Base-by-base conservation (phyloP, 1,140 invertebrate genomes). In the Ips typographus region DNA sequence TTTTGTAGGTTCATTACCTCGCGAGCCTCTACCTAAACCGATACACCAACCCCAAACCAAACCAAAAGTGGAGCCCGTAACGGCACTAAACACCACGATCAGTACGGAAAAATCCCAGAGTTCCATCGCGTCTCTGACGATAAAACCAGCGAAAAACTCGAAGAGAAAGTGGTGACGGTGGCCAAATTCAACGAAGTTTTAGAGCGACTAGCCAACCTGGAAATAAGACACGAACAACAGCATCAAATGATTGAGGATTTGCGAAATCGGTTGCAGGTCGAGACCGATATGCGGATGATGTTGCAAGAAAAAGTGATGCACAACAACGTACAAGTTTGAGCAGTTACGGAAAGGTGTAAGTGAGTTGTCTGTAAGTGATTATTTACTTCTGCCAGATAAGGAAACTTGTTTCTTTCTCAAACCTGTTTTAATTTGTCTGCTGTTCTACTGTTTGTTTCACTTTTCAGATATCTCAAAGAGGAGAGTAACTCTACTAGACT, bases 231-330 rank as follows among this genome's bases (percentile, higher is more conserved):
- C 72, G 83, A 86, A 76, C 79, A 82, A 71, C 86, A 88, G 80
- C 84, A 85, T 72, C 80, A 83, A 6, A 79, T 83, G 61, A 84
- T 89, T 44, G 85, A 88, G 44, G 85, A 87, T 40, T 76, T 89
- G 67, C 80, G 80, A 41, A 80, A 77, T 4, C 81, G 82, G 70
- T 74, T 89, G 52, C 80, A 82, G 3, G 75, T 82, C 40, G 88
- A 89, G 76, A 82, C 81, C 3, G 86, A 88, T 66, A 83, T 84
- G 72, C 81, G 87, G 8, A 82, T 82, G 73, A 77, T 84, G 36
- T 70, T 89, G 49, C 85, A 88, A 68, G 78, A 80, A 41, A 84
- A 88, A 75, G 73, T 88, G 6, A 52, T 65, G 52, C 72, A 69
- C n/a, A 73, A 71, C 53, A 71, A 65, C 47, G 56, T 75, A 41